Evolutionary conservation across 2,797 vertebrate genomes (phyloP), one percentile per base, ranked within the genome.

Genomic region (Tragelaphus oryx): DNA sequence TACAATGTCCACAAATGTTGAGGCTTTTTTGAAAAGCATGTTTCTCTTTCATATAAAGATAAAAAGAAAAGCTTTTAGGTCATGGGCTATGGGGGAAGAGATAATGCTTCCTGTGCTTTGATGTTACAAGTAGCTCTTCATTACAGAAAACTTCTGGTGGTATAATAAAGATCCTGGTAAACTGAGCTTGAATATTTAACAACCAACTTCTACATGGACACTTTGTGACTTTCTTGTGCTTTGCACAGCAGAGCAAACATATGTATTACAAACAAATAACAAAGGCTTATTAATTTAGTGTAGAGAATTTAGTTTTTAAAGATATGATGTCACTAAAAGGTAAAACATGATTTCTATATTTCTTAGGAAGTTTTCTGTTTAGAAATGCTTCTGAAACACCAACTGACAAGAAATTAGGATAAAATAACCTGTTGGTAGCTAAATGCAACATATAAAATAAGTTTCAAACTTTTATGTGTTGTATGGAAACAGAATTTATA

Each of bases 91-190:
- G 92, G 89, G 65, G 83, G 97, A 98, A 98, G 93, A 98, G 97
- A 97, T 98, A 98, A 98, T 97, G 96, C 98, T 96, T 98, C 94
- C 93, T 95, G 33, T 80, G 98, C 99, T 99, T 99, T 99, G 99
- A 99, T 99, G 99, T 99, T 99, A 99, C 98, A 99, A 99, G 99
- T 98, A 99, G 98, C 98, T 98, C 98, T 98, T 98, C 76, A 82
- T 98, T 98, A 97, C 85, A 97, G 97, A 97, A 98, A 93, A 95
- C 60, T 96, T 97, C 62, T 95, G 30, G 54, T 62, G 76, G 52
- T 82, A 41, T 98, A 98, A 98, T 97, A 97, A 93, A 97, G 96
- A 88, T 97, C 86, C 71, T 95, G 94, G 97, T 98, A 98, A 98
- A 98, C 97, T 95, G 93, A 98, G 94, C 82, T 87, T 97, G 95